Evolutionary conservation across 2,888 invertebrate species (phyloP), one percentile per base, ranked within the genome.

Genomic region (Volucella bombylans): DNA sequence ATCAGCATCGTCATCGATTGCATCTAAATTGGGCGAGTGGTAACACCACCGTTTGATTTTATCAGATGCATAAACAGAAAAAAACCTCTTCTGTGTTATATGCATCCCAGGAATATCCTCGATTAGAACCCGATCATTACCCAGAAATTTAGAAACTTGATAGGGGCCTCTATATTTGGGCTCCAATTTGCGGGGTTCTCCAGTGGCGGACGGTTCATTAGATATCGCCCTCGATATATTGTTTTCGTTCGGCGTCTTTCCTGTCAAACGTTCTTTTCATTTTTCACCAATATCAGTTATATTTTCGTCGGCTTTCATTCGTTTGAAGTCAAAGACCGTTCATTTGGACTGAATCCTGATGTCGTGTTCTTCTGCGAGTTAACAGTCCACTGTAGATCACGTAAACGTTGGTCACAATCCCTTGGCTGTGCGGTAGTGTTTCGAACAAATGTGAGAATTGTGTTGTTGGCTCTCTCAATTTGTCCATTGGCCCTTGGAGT

Each of bases 401-500:
- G 41, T 12, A 87, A 47, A 11, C 38, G n/a, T 1, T 39, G 10
- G 54, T 87, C 85, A 85, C 85, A 87, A 23, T 86, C 57, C 49
- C 55, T 79, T 1, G 69, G 61, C 11, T 86, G 38, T 6, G 77
- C 50, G 1, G 86, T 82, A 1, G 80, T 74, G 4, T 87, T 87
- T 38, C 87, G 62, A 31, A 89, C 47, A 71, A 72, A 87, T 1
- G n/a, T n/a, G n/a, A n/a, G n/a, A n/a, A 89, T 87, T 0, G 38
- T 72, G 52, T 76, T 73, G 49, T 87, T 87, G 8, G 59, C 76
- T 4, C 86, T 73, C 45, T 87, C 86, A 9, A 82, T 77, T 61
- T 87, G 87, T 0, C 87, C 86, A 43, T 87, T 87, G 0, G 86
- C 81, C 59, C 87, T 67, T 1, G 87, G 88, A 0, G 87, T 87